Base-by-base conservation (phyloP, 2,888 invertebrate genomes). In the Drosophila siamana region DNA sequence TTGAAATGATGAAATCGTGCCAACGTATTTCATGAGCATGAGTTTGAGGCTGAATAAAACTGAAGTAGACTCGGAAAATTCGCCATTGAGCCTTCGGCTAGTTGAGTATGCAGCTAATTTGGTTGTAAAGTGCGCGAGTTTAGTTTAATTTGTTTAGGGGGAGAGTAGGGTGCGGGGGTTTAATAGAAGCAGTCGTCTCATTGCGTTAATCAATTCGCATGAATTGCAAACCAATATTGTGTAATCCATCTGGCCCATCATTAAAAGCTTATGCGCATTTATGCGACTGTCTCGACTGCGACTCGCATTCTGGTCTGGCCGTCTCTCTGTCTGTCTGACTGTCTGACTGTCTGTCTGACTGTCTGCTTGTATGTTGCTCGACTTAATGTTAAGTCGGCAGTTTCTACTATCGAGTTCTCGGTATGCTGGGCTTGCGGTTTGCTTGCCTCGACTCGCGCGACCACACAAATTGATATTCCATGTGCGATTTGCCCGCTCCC, bases 401-500 rank as follows among this genome's bases (percentile, higher is more conserved):
- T 74, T 78, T 76, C 59, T 36, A 16, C 24, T 33, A 44, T 47
- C 73, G 54, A 48, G 33, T 59, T 38, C 52, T 28, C 47, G 56
- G 59, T 57, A 44, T 68, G 80, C 76, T 79, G 56, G 63, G 44
- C 46, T 73, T 77, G 78, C 81, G 63, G 70, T 68, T 80, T 78
- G 63, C 70, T 68, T 80, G 74, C 19, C 63, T 70, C 59, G 44
- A 62, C 75, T 62, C 77, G 80, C 79, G 78, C 78, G 78, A 78
- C 78, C 74, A 72, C 65, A 57, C 63, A 65, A 79, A 80, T 78
- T 80, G 64, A 81, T 74, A 80, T 71, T 69, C 68, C 66, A 80
- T 66, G 63, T 63, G 77, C 54, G 66, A 65, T 54, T 66, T 64
- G 51, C 54, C 40, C 30, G 15, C 15, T 40, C 8, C 57, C 13